Percentiles rank a stretch among this genome's conserved stretches.
Evolutionary conservation across 2,113 vertebrate species (phyloP).

Genomic region (Prunella fulvescens): DNA sequence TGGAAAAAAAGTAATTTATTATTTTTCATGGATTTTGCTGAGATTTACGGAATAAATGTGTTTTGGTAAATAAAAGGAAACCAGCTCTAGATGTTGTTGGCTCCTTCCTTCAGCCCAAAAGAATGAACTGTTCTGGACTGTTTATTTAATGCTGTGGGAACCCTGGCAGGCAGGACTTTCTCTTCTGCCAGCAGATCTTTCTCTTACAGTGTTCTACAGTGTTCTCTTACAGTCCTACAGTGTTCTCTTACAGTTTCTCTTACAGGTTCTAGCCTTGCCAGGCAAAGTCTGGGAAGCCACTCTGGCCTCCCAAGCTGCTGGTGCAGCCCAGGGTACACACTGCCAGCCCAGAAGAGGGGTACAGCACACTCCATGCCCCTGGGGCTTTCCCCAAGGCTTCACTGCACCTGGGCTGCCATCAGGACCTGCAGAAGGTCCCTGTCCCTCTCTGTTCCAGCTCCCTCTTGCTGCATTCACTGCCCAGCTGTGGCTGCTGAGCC

Average conservation of each 20-base stretch:
- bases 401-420: fast-evolving
- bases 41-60: not conserved
- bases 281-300: not conserved
- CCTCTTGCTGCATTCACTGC: not conserved
- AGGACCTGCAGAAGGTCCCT: not conserved
- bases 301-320: not conserved
- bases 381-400: not conserved
- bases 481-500: not conserved
- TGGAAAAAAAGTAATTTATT: not conserved
- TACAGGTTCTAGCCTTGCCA: not conserved
- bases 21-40: not conserved
- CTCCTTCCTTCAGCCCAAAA: not conserved
- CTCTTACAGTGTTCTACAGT: not conserved
- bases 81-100: not conserved
- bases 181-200: not conserved
- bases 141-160: not conserved
- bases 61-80: conserved; percentile 5
- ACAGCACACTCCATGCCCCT: fast-evolving
- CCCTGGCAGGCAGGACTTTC: not conserved
- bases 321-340: fast-evolving
- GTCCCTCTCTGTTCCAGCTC: not conserved
- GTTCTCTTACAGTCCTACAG: too few relatives aligned
- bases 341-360: not conserved
- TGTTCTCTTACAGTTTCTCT: too few relatives aligned
- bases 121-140: not conserved